Evolutionary conservation across 2,888 invertebrate species (phyloP).

Genomic region (Megaustenia siamemsis): DNA sequence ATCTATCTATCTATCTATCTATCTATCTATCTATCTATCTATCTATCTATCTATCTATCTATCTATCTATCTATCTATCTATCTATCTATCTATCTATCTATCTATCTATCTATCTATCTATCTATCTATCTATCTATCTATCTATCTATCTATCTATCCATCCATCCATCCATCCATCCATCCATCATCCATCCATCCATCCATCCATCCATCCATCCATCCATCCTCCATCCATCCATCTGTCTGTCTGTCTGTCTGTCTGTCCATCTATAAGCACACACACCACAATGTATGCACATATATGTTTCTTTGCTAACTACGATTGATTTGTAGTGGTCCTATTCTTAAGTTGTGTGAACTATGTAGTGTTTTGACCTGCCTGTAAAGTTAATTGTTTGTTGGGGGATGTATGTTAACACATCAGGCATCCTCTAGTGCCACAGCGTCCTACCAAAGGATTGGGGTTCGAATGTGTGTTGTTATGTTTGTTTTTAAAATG

Average conservation of each 20-base stretch:
- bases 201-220: neutral
- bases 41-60: neutral
- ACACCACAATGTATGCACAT: too few relatives aligned
- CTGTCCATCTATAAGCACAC: too few relatives aligned
- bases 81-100: neutral
- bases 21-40: neutral
- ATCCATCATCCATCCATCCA: neutral
- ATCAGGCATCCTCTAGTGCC: too few relatives aligned
- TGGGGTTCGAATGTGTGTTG: too few relatives aligned
- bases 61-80: neutral
- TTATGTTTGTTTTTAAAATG: too few relatives aligned
- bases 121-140: neutral
- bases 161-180: neutral
- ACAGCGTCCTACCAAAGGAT: too few relatives aligned
- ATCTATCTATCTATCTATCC: neutral
- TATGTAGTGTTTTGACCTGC: too few relatives aligned
- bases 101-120: slow-evolving; percentile 18
- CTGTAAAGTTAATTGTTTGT: too few relatives aligned
- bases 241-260: neutral
- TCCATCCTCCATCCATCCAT: neutral
- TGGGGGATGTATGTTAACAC: too few relatives aligned
- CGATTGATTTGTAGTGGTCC: too few relatives aligned
- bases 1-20: neutral
- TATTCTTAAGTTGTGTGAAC: too few relatives aligned
- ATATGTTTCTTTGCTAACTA: too few relatives aligned